Evolutionary conservation across 2,113 vertebrate species (phyloP).

Genomic region (Forbesichthys agassizii): DNA sequence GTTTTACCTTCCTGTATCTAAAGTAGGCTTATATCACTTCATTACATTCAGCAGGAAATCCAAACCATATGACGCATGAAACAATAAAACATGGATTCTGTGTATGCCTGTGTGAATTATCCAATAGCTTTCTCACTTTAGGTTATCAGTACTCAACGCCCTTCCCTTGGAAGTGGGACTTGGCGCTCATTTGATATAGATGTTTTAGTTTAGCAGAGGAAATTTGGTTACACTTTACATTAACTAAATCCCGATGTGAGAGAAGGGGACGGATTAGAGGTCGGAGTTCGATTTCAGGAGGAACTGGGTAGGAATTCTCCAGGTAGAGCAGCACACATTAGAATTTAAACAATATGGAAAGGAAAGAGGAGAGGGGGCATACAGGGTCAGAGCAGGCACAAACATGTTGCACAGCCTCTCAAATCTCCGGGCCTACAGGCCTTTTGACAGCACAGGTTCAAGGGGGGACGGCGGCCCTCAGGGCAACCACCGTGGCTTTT

Average conservation of each 20-base stretch:
- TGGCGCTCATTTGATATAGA: constrained; percentile 67
- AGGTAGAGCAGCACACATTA: constrained; percentile 57
- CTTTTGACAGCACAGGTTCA: constrained; percentile 75
- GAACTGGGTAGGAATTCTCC: constrained; percentile 65
- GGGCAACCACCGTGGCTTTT: constrained; percentile 52
- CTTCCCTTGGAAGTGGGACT: constrained; percentile 55
- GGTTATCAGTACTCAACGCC: constrained; percentile 52
- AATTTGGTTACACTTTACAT: constrained; percentile 79
- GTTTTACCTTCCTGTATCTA: constrained; percentile 41
- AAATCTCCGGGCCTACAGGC: constrained; percentile 49
- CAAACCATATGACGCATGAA: constrained; percentile 64
- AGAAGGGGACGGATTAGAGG: constrained; percentile 64
- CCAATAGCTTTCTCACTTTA: constrained; percentile 55
- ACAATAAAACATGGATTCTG: constrained; percentile 52
- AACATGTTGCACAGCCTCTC: constrained; percentile 65
- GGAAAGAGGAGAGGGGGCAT: constrained; percentile 48
- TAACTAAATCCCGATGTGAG: constrained; percentile 75
- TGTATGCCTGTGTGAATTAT: constrained; percentile 51
- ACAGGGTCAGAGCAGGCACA: constrained; percentile 70
- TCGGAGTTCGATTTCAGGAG: constrained; percentile 72
- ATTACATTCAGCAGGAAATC: constrained; percentile 60
- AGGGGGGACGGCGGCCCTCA: constrained; percentile 63
- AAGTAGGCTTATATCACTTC: constrained; percentile 41
- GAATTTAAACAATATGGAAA: constrained; percentile 75
- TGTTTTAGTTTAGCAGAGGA: constrained; percentile 78